Evolutionary conservation across 2,888 invertebrate genomes (phyloP).

Genomic region (Polymixis flavicincta): DNA sequence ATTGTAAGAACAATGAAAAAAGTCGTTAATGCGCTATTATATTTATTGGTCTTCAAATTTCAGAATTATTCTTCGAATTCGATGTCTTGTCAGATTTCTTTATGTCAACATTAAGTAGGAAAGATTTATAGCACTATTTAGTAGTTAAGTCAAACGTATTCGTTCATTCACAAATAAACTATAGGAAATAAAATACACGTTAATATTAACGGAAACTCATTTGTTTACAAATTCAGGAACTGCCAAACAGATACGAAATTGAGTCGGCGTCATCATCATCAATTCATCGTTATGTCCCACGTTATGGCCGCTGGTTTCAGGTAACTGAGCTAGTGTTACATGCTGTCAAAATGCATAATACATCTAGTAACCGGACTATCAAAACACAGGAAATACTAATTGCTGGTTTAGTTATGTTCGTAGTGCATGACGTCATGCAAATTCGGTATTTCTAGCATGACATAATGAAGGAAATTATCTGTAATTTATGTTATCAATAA

Average conservation of each 20-base stretch:
- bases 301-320: slow-evolving; percentile 47
- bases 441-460: background rate
- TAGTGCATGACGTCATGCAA: background rate
- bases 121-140: background rate
- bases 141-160: background rate
- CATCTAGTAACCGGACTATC: slow-evolving; percentile 38
- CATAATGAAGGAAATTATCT: too few relatives aligned
- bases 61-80: background rate
- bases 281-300: slow-evolving; percentile 53
- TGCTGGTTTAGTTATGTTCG: background rate
- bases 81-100: background rate
- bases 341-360: slow-evolving; percentile 43
- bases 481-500: background rate
- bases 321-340: slow-evolving; percentile 44
- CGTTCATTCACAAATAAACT: background rate
- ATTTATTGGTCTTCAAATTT: background rate
- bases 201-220: slow-evolving; percentile 18
- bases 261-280: slow-evolving; percentile 50
- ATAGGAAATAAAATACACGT: background rate
- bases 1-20: background rate
- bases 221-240: slow-evolving; percentile 41
- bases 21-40: background rate
- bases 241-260: slow-evolving; percentile 27
- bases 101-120: background rate
- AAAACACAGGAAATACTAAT: slow-evolving; percentile 27